These are phyloP conservation scores for Mythimna vitellina DNA, from an alignment of 2,888 invertebrate genomes.

Conservation along the genomic window DNA sequence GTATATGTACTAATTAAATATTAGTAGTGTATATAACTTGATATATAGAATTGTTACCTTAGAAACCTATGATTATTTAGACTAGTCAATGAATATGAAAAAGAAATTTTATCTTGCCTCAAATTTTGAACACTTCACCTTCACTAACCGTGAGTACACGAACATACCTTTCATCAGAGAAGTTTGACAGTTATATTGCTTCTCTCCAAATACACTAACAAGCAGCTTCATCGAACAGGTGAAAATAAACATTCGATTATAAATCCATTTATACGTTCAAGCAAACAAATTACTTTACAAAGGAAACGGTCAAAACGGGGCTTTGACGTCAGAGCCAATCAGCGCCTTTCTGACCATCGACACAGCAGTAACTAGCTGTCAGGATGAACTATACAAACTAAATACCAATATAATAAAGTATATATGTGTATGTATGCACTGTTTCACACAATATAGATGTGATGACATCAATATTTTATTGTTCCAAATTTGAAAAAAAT, in stretches of 20 bases:
- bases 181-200: slow-evolving; percentile 35
- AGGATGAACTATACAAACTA: slow-evolving; percentile 6
- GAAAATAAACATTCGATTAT: slow-evolving; percentile 61
- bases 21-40: too few species aligned
- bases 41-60: not conserved
- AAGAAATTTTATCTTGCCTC: not conserved
- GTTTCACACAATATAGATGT: not conserved
- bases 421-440: not conserved
- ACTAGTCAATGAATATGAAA: not conserved
- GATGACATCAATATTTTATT: not conserved
- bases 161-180: slow-evolving; percentile 22
- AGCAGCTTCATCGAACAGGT: slow-evolving; percentile 38
- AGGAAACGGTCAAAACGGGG: slow-evolving; percentile 45
- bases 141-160: not conserved
- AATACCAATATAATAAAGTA: slow-evolving; percentile 1
- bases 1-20: too few species aligned
- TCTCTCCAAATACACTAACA: slow-evolving; percentile 35
- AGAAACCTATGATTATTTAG: not conserved
- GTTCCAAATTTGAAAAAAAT: not conserved
- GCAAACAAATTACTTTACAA: slow-evolving; percentile 64
- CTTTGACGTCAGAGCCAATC: slow-evolving; percentile 59
- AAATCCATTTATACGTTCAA: slow-evolving; percentile 54
- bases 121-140: not conserved
- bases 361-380: slow-evolving; percentile 40
- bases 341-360: slow-evolving; percentile 41